Conservation (phyloP, 2,888 invertebrate genomes). For the Monoplex corrugatus region DNA sequence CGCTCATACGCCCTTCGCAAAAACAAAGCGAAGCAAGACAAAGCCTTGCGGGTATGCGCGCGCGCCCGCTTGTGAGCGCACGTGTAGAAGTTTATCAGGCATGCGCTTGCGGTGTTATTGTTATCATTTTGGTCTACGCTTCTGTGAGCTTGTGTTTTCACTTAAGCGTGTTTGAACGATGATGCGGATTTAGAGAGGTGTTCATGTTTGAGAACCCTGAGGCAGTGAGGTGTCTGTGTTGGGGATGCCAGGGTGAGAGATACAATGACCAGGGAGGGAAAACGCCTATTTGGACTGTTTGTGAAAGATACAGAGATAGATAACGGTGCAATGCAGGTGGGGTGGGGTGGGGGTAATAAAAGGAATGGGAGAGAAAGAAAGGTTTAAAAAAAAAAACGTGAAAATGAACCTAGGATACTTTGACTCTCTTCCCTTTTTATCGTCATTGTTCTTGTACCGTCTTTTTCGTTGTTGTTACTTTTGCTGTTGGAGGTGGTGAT, state of each 20-base stretch:
- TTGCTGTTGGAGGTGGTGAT: no score
- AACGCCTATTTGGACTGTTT: background rate
- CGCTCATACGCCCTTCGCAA: background rate
- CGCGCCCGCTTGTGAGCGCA: slow-evolving; percentile 23
- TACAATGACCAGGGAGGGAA: background rate
- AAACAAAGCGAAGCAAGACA: background rate
- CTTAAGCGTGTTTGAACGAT: background rate
- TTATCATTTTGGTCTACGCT: slow-evolving; percentile 28
- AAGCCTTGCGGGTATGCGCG: slow-evolving; percentile 10
- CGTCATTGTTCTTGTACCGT: no score
- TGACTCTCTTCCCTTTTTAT: no score
- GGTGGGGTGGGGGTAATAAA: no score
- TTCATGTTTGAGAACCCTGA: no score
- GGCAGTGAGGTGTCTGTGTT: background rate
- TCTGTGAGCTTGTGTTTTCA: slow-evolving; percentile 35
- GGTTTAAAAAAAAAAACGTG: no score
- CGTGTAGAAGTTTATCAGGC: slow-evolving; percentile 23
- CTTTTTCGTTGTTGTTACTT: no score
- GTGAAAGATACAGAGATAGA: no score
- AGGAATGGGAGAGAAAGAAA: no score
- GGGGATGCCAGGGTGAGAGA: background rate
- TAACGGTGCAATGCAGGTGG: no score
- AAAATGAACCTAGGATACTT: no score
- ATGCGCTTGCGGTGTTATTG: slow-evolving; percentile 37
- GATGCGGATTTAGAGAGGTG: background rate